A percentile compares a stretch with the other conserved stretches of the same genome.
These are phyloP conservation scores for Cotesia typhae DNA, from an alignment of 1,140 invertebrate genomes.

Conservation along the genomic window DNA sequence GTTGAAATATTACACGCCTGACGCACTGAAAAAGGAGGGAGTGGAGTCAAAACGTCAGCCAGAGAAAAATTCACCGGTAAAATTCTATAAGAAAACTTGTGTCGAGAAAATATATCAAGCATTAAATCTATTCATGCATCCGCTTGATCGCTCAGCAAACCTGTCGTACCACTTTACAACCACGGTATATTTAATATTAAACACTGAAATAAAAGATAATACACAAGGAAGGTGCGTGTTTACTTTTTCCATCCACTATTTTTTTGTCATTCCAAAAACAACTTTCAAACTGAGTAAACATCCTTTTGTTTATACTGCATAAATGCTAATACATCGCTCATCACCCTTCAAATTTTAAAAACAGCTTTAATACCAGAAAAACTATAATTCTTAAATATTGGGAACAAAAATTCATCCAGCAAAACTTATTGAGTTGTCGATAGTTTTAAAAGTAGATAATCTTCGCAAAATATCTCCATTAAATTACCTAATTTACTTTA, in stretches of 20 bases:
- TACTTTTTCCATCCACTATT: constrained; percentile 10
- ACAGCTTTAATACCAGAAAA: background rate
- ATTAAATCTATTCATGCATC: constrained; percentile 33
- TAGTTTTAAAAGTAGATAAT: background rate
- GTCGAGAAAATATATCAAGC: constrained; percentile 11
- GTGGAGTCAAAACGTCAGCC: background rate
- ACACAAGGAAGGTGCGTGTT: constrained; percentile 7
- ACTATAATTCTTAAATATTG: background rate
- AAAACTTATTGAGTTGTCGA: constrained; percentile 6
- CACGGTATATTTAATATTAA: background rate
- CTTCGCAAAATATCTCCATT: background rate
- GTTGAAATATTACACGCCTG: constrained; percentile 19
- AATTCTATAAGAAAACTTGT: constrained; percentile 19
- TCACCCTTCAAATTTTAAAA: too few species aligned
- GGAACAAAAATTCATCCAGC: background rate
- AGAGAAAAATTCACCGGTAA: constrained; percentile 8
- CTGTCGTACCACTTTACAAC: constrained; percentile 21
- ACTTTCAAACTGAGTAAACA: constrained; percentile 6
- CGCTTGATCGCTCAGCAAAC: constrained; percentile 33
- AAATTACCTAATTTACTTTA: constrained; percentile 3
- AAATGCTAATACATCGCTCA: too few species aligned
- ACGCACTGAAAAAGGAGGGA: background rate
- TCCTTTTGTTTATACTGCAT: background rate
- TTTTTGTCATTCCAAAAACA: too few species aligned
- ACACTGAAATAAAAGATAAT: background rate